Base-by-base conservation (phyloP, 30 jellyfish, hydroid and myxozoan species). In the Cassiopea xamachana region DNA sequence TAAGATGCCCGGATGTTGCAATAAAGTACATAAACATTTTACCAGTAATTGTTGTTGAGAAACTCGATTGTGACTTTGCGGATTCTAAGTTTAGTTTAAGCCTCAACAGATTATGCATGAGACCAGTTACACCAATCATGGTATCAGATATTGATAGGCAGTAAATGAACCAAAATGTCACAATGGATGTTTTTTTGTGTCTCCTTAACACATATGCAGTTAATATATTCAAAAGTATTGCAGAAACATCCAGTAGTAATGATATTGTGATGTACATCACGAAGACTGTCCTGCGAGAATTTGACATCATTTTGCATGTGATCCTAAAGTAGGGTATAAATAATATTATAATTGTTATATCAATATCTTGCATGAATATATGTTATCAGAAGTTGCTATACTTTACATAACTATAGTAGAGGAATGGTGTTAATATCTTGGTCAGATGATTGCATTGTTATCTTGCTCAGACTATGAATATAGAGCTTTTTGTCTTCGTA, bases 131-230 rank as follows among this genome's bases (percentile, higher is more conserved):
- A 7, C 80, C 80, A 1, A 71, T 55, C 80, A 71, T 8, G 4
- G 27, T 55, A 71, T 71, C 80, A 43, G 80, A 71, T 2, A 71
- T 71, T 19, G 58, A 71, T 16, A 71, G 39, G 55, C 80, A 71
- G 55, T 19, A 71, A 18, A 71, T 43, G 50, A 71, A 71, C 58
- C 51, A 71, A 71, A 18, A 43, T 71, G 10, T 8, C 27, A 71
- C 55, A 7, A 71, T 43, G 80, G 7, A 2, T 10, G 80, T 71
- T 19, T 71, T 71, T 55, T 71, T 71, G 55, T 71, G 58, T 15
- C 27, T 71, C 60, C 27, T 71, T 39, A 71, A 71, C 15, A 71
- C 80, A 43, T 19, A 43, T 10, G 80, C 80, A 16, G 27, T 71
- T 2, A 71, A 3, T 19, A 51, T 55, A 71, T 71, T 71, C 50